These are phyloP conservation scores for Haplochromis vanheusdeni DNA, from an alignment of 2,113 vertebrate species.

Conservation along the genomic window DNA sequence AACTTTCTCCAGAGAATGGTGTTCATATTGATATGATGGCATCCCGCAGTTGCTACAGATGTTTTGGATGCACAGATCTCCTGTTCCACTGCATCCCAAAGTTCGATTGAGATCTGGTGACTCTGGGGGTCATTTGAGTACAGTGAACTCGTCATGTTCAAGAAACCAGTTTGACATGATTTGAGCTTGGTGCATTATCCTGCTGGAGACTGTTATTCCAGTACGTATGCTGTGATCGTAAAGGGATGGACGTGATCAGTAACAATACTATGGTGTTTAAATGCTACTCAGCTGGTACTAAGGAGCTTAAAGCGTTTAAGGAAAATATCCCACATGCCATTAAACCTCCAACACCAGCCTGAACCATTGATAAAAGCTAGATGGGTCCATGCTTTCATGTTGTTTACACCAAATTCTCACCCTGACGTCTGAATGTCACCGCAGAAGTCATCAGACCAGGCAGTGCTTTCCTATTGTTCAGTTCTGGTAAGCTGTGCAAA, in stretches of 20 bases:
- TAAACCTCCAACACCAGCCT: neutral
- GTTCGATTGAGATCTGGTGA: neutral
- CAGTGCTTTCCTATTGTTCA: neutral
- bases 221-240: rapidly evolving
- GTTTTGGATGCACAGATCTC: neutral
- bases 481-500: neutral
- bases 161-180: neutral
- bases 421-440: neutral
- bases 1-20: neutral
- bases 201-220: neutral
- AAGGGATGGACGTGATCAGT: neutral
- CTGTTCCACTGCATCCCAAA: neutral
- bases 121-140: neutral
- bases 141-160: neutral
- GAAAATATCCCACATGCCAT: neutral
- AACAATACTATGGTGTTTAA: neutral
- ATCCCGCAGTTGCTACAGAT: neutral
- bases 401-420: neutral
- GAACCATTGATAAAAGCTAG: neutral
- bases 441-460: neutral
- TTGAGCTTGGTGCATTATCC: neutral
- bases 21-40: neutral
- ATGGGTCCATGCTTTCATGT: neutral
- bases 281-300: neutral
- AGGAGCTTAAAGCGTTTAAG: neutral